phyloP scores from a whole-genome alignment of 53 echinoderm and acorn worm species.

The Paracentrotus lividus region DNA sequence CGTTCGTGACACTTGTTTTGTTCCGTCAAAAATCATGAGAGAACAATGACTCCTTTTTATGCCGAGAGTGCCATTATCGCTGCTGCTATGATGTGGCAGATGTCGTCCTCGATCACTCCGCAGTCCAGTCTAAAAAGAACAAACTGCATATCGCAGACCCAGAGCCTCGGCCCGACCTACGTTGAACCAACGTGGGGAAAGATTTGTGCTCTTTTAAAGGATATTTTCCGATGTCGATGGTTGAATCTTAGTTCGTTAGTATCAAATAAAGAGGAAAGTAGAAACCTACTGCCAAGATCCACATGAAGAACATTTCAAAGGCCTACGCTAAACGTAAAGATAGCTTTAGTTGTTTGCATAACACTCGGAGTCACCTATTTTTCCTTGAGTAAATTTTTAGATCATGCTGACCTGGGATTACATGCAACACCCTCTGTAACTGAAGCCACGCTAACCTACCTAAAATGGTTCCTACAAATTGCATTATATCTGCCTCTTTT shows the following conservation, averaged over 20 bases:
- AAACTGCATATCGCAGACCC: not conserved
- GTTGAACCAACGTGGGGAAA: not conserved
- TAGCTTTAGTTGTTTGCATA: not conserved
- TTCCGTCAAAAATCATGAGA: not conserved
- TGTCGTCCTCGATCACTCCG: slow-evolving; percentile 4
- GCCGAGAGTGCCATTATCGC: slow-evolving; percentile 29
- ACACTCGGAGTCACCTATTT: not conserved
- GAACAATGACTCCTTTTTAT: slow-evolving; percentile 28
- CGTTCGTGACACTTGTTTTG: not conserved
- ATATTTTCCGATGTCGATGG: not conserved
- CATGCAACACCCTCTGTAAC: not conserved
- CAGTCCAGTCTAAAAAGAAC: not conserved
- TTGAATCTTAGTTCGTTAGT: no score
- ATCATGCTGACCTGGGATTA: not conserved
- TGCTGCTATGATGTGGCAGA: slow-evolving; percentile 46
- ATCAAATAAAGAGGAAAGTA: not conserved
- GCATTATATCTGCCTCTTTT: not conserved
- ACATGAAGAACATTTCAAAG: not conserved
- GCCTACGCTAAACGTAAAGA: not conserved
- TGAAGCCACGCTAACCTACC: not conserved
- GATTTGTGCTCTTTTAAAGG: not conserved
- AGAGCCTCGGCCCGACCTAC: slow-evolving; percentile 19
- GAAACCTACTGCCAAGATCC: not conserved
- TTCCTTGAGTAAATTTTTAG: not conserved
- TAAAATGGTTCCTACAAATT: not conserved